Base-by-base conservation (phyloP, 2,888 invertebrate genomes). In the Brenthis daphne region DNA sequence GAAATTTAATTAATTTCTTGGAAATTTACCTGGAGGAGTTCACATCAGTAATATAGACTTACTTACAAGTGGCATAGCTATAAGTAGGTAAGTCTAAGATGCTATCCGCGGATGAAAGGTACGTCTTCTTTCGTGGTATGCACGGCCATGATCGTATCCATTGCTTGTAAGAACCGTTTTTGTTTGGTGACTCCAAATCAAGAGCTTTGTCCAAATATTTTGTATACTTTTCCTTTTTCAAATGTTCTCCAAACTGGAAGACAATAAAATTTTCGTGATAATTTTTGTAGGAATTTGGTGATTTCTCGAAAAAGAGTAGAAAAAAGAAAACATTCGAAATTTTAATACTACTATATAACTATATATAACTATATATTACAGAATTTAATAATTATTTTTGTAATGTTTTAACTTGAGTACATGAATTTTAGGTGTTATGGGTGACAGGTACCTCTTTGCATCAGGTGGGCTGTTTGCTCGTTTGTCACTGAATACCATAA, bases 61-160 rank as follows among this genome's bases (percentile, higher is more conserved):
- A 80, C 88, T 83, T 74, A 92, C 92, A 89, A 24, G 77, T 73
- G 51, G 89, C 84, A 54, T 82, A 76, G 56, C 88, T 86, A 57
- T 90, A 92, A 0, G 79, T 76, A 0, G 92, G 92, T 14, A 92
- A 74, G 71, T 92, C 92, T 29, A 92, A 77, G 0, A 92, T 83
- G 74, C 86, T 92, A 66, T 92, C 89, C 2, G 88, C 87, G 0
- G 88, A 84, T 0, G 85, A 82, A 2, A 92, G 73, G 60, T 79
- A 86, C 20, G 77, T 75, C 68, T 75, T 86, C 70, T 80, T 83
- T 57, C 92, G 75, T 0, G 92, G 91, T 0, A 77, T 71, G 64
- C 92, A 92, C 0, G 92, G 92, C 92, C 92, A 92, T 13, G 80
- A 73, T 63, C 79, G 81, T 2, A 79, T 67, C 4, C 58, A 47